Evolutionary conservation across 1,140 invertebrate genomes (phyloP).

Genomic region (Bilobella aurantiaca): DNA sequence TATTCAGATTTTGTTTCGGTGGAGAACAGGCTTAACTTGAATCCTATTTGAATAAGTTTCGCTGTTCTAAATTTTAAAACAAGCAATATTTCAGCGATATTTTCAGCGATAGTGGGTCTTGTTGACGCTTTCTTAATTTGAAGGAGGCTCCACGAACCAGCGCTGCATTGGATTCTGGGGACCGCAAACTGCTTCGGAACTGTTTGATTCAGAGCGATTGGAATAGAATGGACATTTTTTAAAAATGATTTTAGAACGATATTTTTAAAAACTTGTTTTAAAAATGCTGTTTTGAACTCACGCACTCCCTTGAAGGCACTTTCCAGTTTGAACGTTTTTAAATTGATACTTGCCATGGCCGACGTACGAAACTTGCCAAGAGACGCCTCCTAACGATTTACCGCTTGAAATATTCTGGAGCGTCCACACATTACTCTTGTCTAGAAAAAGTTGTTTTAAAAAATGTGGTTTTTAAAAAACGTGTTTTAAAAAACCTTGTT

Average conservation of each 20-base stretch:
- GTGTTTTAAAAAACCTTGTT: not conserved
- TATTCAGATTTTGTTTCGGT: no score
- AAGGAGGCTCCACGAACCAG: not conserved
- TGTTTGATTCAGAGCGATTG: not conserved
- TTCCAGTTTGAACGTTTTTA: not conserved
- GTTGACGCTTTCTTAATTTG: no score
- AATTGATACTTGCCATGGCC: conserved; percentile 1
- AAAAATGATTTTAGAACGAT: no score
- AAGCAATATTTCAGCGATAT: no score
- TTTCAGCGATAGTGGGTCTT: no score
- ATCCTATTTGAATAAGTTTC: no score
- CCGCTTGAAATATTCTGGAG: not conserved
- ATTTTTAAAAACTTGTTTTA: not conserved
- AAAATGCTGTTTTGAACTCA: not conserved
- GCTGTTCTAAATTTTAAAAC: no score
- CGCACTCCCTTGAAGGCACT: not conserved
- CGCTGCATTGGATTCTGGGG: not conserved
- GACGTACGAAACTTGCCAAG: not conserved
- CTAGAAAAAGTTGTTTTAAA: not conserved
- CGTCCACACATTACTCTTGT: not conserved
- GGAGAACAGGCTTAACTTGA: no score
- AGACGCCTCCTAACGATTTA: not conserved
- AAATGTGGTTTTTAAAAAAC: not conserved
- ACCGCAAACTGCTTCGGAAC: not conserved
- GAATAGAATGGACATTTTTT: not conserved